Evolutionary conservation across 2,113 vertebrate species (phyloP).

Genomic region (Ranitomeya imitator): DNA sequence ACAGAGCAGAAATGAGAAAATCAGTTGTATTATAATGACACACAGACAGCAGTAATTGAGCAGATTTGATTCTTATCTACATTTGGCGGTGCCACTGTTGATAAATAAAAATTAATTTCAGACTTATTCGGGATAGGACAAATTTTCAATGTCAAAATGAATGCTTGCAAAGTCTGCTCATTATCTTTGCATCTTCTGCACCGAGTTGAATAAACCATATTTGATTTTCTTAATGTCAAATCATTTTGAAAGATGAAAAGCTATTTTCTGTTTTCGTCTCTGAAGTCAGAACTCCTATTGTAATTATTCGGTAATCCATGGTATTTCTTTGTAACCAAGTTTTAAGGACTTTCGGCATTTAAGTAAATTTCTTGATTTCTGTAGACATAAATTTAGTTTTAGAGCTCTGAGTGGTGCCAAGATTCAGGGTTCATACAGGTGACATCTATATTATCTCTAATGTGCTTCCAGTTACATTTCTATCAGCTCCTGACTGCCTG

Average conservation of each 20-base stretch:
- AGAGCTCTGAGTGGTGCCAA: not conserved
- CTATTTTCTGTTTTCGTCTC: not conserved
- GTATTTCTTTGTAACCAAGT: not conserved
- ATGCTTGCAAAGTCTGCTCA: not conserved
- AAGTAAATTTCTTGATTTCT: not conserved
- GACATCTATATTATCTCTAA: not conserved
- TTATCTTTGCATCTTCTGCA: slow-evolving; percentile 5
- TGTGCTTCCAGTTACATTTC: not conserved
- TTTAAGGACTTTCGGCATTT: not conserved
- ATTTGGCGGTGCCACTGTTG: not conserved
- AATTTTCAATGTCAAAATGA: slow-evolving; percentile 41
- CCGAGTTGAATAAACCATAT: not conserved
- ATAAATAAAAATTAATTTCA: slow-evolving; percentile 30
- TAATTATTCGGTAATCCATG: not conserved
- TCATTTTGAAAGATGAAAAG: not conserved
- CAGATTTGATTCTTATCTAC: slow-evolving; percentile 15
- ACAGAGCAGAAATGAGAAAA: slow-evolving; percentile 25
- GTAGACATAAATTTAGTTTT: not conserved
- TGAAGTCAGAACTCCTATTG: not conserved
- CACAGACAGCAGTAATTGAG: not conserved
- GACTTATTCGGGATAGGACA: slow-evolving; percentile 15
- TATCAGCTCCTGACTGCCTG: not conserved
- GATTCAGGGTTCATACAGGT: not conserved
- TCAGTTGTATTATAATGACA: slow-evolving; percentile 37
- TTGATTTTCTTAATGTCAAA: not conserved